phyloP scores from a whole-genome alignment of 2,797 vertebrate species.

The Tapera naevia region DNA sequence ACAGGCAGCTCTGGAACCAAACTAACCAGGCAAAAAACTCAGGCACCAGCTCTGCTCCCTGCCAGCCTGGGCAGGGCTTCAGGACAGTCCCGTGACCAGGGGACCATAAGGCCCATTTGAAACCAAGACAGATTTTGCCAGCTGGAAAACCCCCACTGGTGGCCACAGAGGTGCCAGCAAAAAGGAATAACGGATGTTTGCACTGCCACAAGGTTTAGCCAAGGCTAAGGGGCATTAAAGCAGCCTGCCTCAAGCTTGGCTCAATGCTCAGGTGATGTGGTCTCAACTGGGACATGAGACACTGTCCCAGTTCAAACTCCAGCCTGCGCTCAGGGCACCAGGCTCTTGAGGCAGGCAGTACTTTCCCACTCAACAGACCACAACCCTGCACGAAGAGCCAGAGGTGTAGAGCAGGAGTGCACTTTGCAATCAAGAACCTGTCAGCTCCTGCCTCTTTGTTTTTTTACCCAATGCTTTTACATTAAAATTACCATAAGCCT shows the following conservation, averaged over 20 bases:
- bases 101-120: not conserved
- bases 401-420: not conserved
- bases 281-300: not conserved
- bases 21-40: not conserved
- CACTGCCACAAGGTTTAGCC: not conserved
- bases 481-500: not conserved
- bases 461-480: not conserved
- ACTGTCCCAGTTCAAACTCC: not conserved
- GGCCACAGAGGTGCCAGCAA: not conserved
- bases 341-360: not conserved
- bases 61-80: not conserved
- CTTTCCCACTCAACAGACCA: not conserved
- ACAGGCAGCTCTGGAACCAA: not conserved
- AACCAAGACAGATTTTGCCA: not conserved
- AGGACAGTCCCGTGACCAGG: not conserved
- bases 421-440: not conserved
- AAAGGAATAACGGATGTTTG: not conserved
- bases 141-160: not conserved
- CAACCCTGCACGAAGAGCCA: rapidly evolving
- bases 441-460: not conserved
- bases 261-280: not conserved
- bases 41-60: not conserved
- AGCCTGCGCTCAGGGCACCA: not conserved
- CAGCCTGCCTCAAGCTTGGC: not conserved
- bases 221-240: not conserved